phyloP scores from a whole-genome alignment of 2,113 vertebrate species.

The Hassar affinis region DNA sequence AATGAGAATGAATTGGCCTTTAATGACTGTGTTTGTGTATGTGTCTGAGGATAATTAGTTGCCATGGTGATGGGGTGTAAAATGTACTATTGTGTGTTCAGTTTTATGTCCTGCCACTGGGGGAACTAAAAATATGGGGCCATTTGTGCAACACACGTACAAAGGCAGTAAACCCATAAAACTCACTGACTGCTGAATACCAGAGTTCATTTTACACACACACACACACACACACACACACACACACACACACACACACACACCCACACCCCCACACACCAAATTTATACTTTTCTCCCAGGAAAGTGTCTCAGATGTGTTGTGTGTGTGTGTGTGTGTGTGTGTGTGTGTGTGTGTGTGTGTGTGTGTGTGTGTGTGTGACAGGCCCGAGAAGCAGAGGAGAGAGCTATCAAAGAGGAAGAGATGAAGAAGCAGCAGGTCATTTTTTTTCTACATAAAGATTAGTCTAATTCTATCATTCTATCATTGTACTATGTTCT shows the following conservation, averaged over 20 bases:
- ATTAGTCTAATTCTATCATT: background rate
- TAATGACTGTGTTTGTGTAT: background rate
- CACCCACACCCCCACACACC: too few relatives aligned
- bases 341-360: slow-evolving; percentile 35
- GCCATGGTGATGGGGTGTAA: slow-evolving; percentile 39
- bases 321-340: background rate
- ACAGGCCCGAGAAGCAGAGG: slow-evolving; percentile 88
- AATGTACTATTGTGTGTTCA: slow-evolving; percentile 20
- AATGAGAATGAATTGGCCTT: too few relatives aligned
- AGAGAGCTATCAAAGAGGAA: slow-evolving; percentile 81
- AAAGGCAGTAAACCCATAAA: background rate
- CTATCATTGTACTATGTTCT: background rate
- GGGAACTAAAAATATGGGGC: background rate
- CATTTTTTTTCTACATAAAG: slow-evolving; percentile 24
- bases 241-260: slow-evolving; percentile 11
- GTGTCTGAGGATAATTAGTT: slow-evolving; percentile 23
- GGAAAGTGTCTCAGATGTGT: background rate
- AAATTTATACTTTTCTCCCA: background rate
- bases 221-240: slow-evolving; percentile 1
- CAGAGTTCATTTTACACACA: background rate
- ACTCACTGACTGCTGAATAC: background rate
- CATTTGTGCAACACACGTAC: slow-evolving; percentile 4
- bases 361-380: slow-evolving; percentile 40
- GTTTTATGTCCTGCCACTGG: background rate
- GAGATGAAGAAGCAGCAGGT: slow-evolving; percentile 89